phyloP scores from a whole-genome alignment of 2,888 invertebrate species.

The Cantharis flavilabris region DNA sequence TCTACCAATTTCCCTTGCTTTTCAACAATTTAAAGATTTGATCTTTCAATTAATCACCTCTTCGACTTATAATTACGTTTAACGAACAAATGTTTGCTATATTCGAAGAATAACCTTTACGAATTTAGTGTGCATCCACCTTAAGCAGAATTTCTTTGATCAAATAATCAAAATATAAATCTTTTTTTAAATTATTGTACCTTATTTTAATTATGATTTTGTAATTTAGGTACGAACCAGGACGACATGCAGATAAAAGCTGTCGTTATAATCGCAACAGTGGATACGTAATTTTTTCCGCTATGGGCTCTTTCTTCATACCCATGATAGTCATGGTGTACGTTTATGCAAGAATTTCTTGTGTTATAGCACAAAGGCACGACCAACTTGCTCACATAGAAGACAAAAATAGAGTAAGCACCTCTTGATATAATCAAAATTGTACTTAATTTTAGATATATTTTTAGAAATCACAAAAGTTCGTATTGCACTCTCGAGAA shows the following conservation, averaged over 20 bases:
- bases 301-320: constrained; percentile 94
- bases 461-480: constrained; percentile 50
- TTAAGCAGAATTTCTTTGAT: too few relatives aligned
- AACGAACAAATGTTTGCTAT: too few relatives aligned
- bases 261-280: constrained; percentile 91
- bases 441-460: constrained; percentile 16
- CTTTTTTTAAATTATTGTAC: too few relatives aligned
- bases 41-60: too few relatives aligned
- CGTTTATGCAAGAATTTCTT: constrained; percentile 88
- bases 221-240: constrained; percentile 71
- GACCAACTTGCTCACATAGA: constrained; percentile 73
- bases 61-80: too few relatives aligned
- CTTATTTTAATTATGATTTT: neutral
- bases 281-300: constrained; percentile 94
- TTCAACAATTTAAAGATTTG: too few relatives aligned
- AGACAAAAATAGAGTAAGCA: constrained; percentile 50
- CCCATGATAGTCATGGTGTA: constrained; percentile 96
- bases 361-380: constrained; percentile 79
- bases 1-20: too few relatives aligned
- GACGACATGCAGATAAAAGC: constrained; percentile 65
- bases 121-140: too few relatives aligned
- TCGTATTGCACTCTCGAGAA: constrained; percentile 49
- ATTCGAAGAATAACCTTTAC: too few relatives aligned
- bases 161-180: too few relatives aligned
- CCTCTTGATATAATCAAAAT: neutral